Evolutionary conservation across 2,888 invertebrate species (phyloP).

Genomic region (Scaptomyza caliginosa): DNA sequence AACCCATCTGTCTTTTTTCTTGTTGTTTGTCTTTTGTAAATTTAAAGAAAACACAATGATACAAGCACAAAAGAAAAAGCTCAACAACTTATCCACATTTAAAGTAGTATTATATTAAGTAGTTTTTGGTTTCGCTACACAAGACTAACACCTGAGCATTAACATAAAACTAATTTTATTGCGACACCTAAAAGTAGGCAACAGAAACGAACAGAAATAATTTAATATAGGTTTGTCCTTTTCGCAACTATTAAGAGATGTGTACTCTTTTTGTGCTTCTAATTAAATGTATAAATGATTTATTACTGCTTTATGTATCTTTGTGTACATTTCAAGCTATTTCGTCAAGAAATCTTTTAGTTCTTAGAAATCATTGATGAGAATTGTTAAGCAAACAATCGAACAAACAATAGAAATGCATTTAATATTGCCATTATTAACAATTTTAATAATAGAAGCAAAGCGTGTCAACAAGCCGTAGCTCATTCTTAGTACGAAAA

Average conservation of each 20-base stretch:
- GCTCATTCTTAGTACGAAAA: neutral
- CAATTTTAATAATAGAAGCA: neutral
- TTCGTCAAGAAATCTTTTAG: conserved; percentile 19
- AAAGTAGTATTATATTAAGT: conserved; percentile 37
- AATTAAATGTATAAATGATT: conserved; percentile 1
- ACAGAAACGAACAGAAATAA: conserved; percentile 21
- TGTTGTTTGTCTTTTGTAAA: conserved; percentile 54
- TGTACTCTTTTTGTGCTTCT: neutral
- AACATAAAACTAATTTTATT: neutral
- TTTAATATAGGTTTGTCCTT: neutral
- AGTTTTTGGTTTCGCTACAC: conserved; percentile 36
- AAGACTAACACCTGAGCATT: conserved; percentile 43
- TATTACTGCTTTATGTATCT: conserved; percentile 21
- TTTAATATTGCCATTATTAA: neutral
- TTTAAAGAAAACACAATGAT: conserved; percentile 67
- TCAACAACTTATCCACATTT: conserved; percentile 34
- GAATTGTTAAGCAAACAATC: conserved; percentile 2
- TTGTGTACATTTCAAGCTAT: neutral
- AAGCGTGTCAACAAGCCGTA: neutral
- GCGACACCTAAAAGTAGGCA: conserved; percentile 34
- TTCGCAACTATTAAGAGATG: neutral
- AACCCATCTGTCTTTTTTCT: conserved; percentile 5
- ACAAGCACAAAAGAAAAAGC: conserved; percentile 4
- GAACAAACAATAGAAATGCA: neutral
- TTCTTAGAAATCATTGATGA: conserved; percentile 13